Evolutionary conservation across 1,140 invertebrate genomes (phyloP).

Genomic region (Calliphora vicina): DNA sequence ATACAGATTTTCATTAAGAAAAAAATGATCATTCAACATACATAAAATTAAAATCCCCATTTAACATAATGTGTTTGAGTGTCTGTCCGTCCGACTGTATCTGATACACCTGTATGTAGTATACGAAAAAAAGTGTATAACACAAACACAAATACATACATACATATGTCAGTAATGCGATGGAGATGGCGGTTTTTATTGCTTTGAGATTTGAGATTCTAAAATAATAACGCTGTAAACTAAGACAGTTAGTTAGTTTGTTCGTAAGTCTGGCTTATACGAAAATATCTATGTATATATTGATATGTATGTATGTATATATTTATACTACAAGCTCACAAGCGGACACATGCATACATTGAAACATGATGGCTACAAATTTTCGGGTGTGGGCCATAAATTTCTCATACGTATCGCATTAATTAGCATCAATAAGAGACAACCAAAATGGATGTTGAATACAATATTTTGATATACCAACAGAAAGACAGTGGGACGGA

Average conservation of each 20-base stretch:
- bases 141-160: neutral
- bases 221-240: neutral
- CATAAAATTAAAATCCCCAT: neutral
- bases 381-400: constrained; percentile 38
- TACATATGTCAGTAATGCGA: neutral
- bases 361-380: neutral
- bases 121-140: neutral
- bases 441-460: constrained; percentile 2
- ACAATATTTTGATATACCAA: neutral
- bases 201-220: neutral
- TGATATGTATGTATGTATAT: too few species aligned
- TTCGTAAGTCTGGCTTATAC: neutral
- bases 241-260: neutral
- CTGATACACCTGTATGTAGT: neutral
- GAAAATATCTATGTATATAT: too few species aligned
- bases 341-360: too few species aligned
- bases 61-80: neutral
- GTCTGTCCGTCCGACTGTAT: neutral
- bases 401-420: constrained; percentile 37
- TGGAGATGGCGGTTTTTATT: neutral
- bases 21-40: neutral
- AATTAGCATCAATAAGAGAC: constrained; percentile 36
- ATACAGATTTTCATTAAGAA: neutral
- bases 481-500: neutral
- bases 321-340: too few species aligned